A percentile compares a stretch with the other conserved stretches of the same genome.
These are phyloP conservation scores for Hyalella azteca DNA, from an alignment of 2,888 invertebrate species.

Conservation along the genomic window DNA sequence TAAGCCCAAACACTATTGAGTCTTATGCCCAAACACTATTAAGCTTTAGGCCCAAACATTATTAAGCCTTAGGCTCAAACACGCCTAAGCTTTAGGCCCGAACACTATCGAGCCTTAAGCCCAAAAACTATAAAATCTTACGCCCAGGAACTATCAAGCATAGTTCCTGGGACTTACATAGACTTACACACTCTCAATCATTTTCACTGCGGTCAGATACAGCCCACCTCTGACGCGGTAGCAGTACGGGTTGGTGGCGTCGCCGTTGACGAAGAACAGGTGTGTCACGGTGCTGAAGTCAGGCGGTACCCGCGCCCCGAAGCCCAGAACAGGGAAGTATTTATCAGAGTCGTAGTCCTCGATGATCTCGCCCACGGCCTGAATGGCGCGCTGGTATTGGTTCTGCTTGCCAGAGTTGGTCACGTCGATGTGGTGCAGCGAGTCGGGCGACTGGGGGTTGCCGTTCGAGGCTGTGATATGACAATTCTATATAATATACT, in stretches of 20 bases:
- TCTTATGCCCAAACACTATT: too few species aligned
- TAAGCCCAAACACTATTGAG: too few species aligned
- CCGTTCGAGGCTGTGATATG: slow-evolving; percentile 63
- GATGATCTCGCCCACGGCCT: slow-evolving; percentile 64
- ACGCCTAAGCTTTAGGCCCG: too few species aligned
- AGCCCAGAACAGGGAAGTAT: slow-evolving; percentile 65
- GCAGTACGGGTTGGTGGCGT: slow-evolving; percentile 67
- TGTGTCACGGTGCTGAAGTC: slow-evolving; percentile 63
- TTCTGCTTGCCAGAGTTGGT: slow-evolving; percentile 57
- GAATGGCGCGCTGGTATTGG: slow-evolving; percentile 62
- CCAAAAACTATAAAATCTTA: too few species aligned
- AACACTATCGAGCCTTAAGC: too few species aligned
- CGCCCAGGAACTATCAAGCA: too few species aligned
- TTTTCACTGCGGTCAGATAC: not conserved
- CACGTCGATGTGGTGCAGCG: slow-evolving; percentile 59
- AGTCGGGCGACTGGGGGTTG: slow-evolving; percentile 62
- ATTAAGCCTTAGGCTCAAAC: too few species aligned
- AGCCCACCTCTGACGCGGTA: slow-evolving; percentile 63
- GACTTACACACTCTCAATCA: too few species aligned
- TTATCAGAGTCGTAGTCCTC: slow-evolving; percentile 67
- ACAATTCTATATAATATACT: too few species aligned
- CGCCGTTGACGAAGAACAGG: slow-evolving; percentile 66
- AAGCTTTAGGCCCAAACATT: too few species aligned
- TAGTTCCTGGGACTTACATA: too few species aligned
- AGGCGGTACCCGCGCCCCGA: slow-evolving; percentile 66